Evolutionary conservation across 2,888 invertebrate genomes (phyloP), one percentile per base, ranked within the genome.

Genomic region (Hedychridium roseum): DNA sequence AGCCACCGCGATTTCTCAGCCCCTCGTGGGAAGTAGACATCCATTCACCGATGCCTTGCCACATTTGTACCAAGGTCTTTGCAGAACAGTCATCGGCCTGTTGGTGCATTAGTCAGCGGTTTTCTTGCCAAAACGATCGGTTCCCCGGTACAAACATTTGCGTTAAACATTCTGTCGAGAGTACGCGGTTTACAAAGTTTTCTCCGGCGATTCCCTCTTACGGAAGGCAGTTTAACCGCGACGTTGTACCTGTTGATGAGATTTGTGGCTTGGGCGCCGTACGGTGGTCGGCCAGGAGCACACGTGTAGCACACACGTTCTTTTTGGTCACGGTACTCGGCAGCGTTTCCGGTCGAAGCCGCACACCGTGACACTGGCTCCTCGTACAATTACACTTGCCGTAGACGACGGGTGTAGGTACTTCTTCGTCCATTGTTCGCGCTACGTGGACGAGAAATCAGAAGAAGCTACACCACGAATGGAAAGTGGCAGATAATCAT

Each of bases 271-370:
- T n/a, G n/a, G n/a, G n/a, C n/a, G n/a, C n/a, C n/a, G n/a, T n/a
- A 34, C 18, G 39, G 32, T 35, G 11, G 38, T 23, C 23, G 5
- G 5, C 9, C 23, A 9, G 5, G 23, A 6, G 21, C 39, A 21
- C 36, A 28, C 26, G 32, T 27, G 16, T 4, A 32, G 5, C 15
- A 51, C 54, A 49, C 48, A 56, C 54, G 57, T 60, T 65, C 58
- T 64, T 71, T 71, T 69, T 64, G 66, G 70, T 73, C 70, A 74
- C 71, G 70, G 71, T 71, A 56, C 60, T 64, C 64, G 67, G 56
- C 55, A 63, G 58, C 62, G 60, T 61, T 73, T 77, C 76, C 77
- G 71, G 71, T 64, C 64, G 57, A 49, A 54, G 57, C 63, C 61
- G 62, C 57, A 63, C 59, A 60, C 71, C 71, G 64, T 67, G 60